phyloP scores from a whole-genome alignment of 2,113 vertebrate species.

The Phaethornis superciliosus region DNA sequence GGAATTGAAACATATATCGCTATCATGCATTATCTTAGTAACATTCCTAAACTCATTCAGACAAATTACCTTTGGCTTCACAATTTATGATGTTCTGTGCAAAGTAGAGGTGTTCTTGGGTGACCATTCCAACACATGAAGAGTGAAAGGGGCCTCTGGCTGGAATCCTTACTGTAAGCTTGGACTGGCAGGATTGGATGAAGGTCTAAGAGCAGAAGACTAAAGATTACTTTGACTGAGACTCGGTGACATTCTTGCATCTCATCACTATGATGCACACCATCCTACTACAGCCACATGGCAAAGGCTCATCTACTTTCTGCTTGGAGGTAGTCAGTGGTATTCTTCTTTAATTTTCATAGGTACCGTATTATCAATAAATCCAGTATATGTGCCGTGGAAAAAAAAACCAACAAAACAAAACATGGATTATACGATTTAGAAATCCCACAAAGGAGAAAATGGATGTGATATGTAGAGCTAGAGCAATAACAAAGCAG shows the following conservation, averaged over 20 bases:
- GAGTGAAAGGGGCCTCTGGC: background rate
- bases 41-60: background rate
- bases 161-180: background rate
- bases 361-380: background rate
- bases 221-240: background rate
- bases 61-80: background rate
- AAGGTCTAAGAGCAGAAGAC: background rate
- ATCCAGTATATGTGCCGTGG: background rate
- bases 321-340: background rate
- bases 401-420: background rate
- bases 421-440: background rate
- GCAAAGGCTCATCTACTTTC: background rate
- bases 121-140: background rate
- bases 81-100: background rate
- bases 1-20: background rate
- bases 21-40: background rate
- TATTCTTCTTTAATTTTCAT: background rate
- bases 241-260: background rate
- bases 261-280: background rate
- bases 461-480: background rate
- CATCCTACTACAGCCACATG: background rate
- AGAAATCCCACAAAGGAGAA: background rate
- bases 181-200: background rate
- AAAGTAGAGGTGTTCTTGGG: background rate
- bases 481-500: constrained; percentile 1